Evolutionary conservation across 2,113 vertebrate genomes (phyloP).

Genomic region (Lophochroa leadbeateri): DNA sequence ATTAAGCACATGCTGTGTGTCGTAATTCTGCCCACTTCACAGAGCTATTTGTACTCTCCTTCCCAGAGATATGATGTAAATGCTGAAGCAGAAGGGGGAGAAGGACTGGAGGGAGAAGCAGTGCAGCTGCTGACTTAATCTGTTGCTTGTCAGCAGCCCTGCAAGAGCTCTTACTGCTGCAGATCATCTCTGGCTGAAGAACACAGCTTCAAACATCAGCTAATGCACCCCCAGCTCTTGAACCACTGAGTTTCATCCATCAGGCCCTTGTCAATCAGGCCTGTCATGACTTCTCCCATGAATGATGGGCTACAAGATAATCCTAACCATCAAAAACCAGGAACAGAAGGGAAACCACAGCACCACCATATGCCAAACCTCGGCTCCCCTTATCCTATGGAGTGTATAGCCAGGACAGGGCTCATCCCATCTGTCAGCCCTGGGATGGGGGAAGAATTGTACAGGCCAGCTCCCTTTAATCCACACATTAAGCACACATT

Average conservation of each 20-base stretch:
- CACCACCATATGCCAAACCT: neutral
- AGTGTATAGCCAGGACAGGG: neutral
- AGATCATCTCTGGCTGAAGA: neutral
- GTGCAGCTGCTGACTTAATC: neutral
- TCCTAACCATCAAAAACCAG: neutral
- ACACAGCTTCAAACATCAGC: neutral
- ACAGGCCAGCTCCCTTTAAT: constrained; percentile 53
- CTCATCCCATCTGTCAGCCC: neutral
- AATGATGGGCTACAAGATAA: neutral
- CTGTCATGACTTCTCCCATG: neutral
- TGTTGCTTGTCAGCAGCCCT: neutral
- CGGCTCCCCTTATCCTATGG: neutral
- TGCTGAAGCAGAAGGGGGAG: neutral
- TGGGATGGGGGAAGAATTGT: rapidly evolving
- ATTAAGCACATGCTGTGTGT: neutral
- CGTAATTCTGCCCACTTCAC: neutral
- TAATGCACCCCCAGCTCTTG: neutral
- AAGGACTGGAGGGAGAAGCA: neutral
- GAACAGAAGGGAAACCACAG: neutral
- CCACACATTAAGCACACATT: constrained; percentile 32
- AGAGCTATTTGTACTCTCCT: neutral
- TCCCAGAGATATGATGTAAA: neutral
- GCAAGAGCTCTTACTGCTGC: neutral
- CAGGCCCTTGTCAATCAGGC: constrained; percentile 9
- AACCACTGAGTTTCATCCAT: rapidly evolving